These are phyloP conservation scores for Urophycis tenuis DNA, from an alignment of 2,797 vertebrate genomes.

Conservation along the genomic window DNA sequence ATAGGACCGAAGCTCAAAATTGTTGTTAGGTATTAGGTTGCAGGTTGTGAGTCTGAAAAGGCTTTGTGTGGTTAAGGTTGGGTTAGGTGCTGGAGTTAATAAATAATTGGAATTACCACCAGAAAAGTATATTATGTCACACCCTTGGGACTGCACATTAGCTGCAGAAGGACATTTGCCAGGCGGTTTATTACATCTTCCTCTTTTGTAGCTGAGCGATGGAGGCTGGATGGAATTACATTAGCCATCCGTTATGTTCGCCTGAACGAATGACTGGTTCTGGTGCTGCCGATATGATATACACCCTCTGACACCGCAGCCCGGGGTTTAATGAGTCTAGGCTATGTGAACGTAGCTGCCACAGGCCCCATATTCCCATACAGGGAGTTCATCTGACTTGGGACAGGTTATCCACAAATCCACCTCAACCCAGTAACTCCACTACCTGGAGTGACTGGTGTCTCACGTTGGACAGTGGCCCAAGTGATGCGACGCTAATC, in stretches of 20 bases:
- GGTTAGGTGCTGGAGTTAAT: background rate
- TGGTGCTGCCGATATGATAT: conserved; percentile 32
- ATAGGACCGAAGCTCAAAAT: background rate
- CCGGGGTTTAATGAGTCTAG: conserved; percentile 12
- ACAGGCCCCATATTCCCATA: background rate
- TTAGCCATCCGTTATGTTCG: conserved; percentile 29
- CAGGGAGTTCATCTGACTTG: background rate
- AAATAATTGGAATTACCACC: background rate
- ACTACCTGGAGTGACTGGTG: no score
- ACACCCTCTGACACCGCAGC: conserved; percentile 6
- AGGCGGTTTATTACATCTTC: background rate
- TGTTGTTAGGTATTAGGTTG: background rate
- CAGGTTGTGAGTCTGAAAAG: background rate
- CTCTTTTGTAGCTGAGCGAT: background rate
- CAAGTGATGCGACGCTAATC: background rate
- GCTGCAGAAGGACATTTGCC: background rate
- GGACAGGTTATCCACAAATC: background rate
- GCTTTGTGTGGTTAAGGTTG: background rate
- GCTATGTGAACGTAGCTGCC: background rate
- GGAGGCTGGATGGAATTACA: background rate
- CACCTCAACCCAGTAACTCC: background rate
- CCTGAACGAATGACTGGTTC: background rate
- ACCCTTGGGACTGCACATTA: background rate
- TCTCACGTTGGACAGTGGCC: background rate
- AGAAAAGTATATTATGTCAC: background rate